phyloP scores from a whole-genome alignment of 2,113 vertebrate genomes.

The Gallinago media region DNA sequence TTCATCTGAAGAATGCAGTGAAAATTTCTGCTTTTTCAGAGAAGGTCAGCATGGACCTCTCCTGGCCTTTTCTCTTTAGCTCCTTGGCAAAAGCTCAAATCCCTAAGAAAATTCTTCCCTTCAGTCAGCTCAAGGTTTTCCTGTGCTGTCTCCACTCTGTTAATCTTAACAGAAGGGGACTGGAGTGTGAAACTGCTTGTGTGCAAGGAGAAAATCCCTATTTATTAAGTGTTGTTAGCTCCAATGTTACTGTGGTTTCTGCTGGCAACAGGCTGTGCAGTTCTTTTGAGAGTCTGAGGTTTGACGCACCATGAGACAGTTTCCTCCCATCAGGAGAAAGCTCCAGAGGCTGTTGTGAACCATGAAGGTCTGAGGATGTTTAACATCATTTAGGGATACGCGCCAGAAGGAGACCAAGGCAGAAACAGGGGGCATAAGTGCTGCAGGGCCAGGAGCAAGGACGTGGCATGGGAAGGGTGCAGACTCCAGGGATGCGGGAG shows the following conservation, averaged over 20 bases:
- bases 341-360: neutral
- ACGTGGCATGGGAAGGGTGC: neutral
- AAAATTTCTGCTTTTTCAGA: slow-evolving; percentile 28
- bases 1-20: neutral
- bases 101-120: slow-evolving; percentile 53
- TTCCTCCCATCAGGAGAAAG: neutral
- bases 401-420: neutral
- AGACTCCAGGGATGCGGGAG: neutral
- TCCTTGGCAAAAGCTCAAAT: slow-evolving; percentile 60
- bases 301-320: neutral
- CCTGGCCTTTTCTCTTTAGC: slow-evolving; percentile 38
- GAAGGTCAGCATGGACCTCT: slow-evolving; percentile 50
- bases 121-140: slow-evolving; percentile 43
- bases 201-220: slow-evolving; percentile 38
- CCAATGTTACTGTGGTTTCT: neutral
- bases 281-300: neutral
- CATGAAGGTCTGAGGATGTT: rapidly evolving
- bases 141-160: slow-evolving; percentile 22
- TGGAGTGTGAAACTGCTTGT: slow-evolving; percentile 30
- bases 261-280: neutral
- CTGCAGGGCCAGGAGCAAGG: neutral
- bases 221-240: slow-evolving; percentile 7
- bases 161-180: slow-evolving; percentile 40
- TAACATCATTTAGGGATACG: neutral
- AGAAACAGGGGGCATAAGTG: neutral